These are phyloP conservation scores for Lithobates sylvaticus DNA, from an alignment of 2,797 vertebrate genomes.

Conservation along the genomic window DNA sequence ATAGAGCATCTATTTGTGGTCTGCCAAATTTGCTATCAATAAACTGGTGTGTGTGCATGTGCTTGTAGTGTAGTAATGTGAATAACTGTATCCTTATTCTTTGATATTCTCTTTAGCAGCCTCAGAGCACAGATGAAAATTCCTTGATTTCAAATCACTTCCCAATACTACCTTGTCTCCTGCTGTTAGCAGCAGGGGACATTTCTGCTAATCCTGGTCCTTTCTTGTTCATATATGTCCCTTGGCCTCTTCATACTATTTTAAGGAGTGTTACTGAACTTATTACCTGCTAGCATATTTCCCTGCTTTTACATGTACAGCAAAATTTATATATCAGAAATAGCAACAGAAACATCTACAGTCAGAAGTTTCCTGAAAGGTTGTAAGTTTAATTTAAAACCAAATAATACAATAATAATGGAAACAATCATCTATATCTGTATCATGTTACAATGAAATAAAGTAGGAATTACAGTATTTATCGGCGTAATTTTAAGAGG, in stretches of 20 bases:
- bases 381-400: not conserved
- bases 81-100: not conserved
- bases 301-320: not conserved
- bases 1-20: too few relatives aligned
- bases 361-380: not conserved
- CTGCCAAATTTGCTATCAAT: too few relatives aligned
- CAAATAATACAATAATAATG: not conserved
- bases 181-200: not conserved
- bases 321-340: not conserved
- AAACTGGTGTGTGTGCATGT: not conserved
- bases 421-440: not conserved
- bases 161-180: not conserved
- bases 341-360: not conserved
- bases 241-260: not conserved
- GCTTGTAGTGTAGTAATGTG: not conserved
- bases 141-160: not conserved
- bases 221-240: not conserved
- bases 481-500: too few relatives aligned
- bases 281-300: not conserved
- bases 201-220: not conserved
- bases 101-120: not conserved
- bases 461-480: too few relatives aligned
- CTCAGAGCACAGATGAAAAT: not conserved
- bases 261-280: not conserved
- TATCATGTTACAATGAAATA: too few relatives aligned